Evolutionary conservation across 2,113 vertebrate genomes (phyloP), one percentile per base, ranked within the genome.

Genomic region (Ochotona princeps): DNA sequence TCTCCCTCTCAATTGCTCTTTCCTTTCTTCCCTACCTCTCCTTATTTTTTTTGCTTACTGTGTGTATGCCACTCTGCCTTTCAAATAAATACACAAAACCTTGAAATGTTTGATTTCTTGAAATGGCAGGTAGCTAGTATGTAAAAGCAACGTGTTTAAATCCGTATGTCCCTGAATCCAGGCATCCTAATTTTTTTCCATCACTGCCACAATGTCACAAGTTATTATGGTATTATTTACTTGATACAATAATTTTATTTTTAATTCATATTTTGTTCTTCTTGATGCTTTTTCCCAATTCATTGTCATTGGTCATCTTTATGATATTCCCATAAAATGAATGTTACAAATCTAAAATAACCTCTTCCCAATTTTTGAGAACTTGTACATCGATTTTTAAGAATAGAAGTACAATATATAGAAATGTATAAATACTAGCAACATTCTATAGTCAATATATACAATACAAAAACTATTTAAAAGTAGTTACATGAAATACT

Each of bases 371-470:
- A 67, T 14, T 73, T 25, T 91, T 15, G 35, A 5, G 26, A 47
- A 4, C 81, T 61, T 86, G 4, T 17, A 74, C 54, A 61, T 67
- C 49, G 63, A 76, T 18, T 57, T 57, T 67, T 28, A 86, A 73
- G 85, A 32, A 76, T 81, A 72, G 9, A 88, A 95, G 87, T 60
- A 44, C n/a, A 92, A 30, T 63, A 11, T 70, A 21, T 88, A 84
- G 82, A 1, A 57, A 25, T 44, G 21, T 7, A 38, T 32, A 51
- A 32, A 85, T 85, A 28, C 11, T 69, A 95, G 67, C 32, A 90
- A 81, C 78, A 21, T 35, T 84, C 35, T 87, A 89, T 7, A 81
- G 72, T 61, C 25, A 60, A 38, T 69, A 54, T 66, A 49, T 63
- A 20, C 89, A 65, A 63, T 30, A 25, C 30, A 35, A 84, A 35